Base-by-base conservation (phyloP, 2,113 vertebrate genomes). In the Phaethornis superciliosus region DNA sequence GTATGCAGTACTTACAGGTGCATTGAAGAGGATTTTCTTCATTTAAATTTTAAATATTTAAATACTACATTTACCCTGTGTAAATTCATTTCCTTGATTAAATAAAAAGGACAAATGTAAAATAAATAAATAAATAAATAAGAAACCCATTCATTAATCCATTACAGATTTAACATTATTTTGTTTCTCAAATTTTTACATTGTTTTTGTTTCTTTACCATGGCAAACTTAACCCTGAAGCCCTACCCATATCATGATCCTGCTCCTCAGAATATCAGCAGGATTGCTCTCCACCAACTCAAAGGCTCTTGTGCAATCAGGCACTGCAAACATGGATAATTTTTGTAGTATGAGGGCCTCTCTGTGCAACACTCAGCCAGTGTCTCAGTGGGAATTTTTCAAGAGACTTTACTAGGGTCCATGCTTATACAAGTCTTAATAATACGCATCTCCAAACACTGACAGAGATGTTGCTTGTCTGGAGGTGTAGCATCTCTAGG, bases 31-130 rank as follows among this genome's bases (percentile, higher is more conserved):
- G 30, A 96, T 95, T 96, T 86, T 85, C 55, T 95, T 94, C 16
- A 96, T 97, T 97, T 96, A 87, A 93, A 97, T 97, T 96, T 98
- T 97, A 90, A 97, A 95, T 96, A 96, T 95, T 98, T 98, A 93
- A 97, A 96, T 78, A 85, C 42, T 59, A 72, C 62, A 64, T 94
- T 91, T 77, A 79, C 54, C 26, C 88, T 46, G 32, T 72, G 77
- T 95, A 96, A 96, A 96, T 94, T 83, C 30, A 62, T 70, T 62
- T 94, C 52, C 60, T 59, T 40, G 27, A 46, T 46, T 26, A 69
- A 84, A 69, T 78, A 33, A 2, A 52, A 49, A 7, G 7, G 27
- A n/a, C 1, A 71, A 67, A 60, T 4, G 0, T 3, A 0, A 6
- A 23, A 79, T n/a, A 55, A 52, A 37, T 28, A 22, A 1, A 10